Evolutionary conservation across 2,797 vertebrate species (phyloP).

Genomic region (Phoebastria nigripes): DNA sequence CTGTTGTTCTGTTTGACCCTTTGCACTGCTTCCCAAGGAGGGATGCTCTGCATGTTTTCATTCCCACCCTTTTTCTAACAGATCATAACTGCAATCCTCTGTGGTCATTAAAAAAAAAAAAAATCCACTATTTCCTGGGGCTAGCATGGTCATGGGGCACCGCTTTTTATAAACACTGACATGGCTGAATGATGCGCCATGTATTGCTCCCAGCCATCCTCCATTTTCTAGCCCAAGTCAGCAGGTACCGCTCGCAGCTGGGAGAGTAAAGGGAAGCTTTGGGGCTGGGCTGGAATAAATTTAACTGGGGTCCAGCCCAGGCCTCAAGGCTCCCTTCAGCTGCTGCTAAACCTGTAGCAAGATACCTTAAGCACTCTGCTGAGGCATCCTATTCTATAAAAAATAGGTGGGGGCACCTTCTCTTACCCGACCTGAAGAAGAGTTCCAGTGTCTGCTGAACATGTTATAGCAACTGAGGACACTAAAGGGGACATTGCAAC

Average conservation of each 20-base stretch:
- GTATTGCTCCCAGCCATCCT: background rate
- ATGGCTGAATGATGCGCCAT: background rate
- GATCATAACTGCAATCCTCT: background rate
- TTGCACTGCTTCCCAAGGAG: background rate
- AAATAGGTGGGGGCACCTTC: background rate
- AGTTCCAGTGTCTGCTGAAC: background rate
- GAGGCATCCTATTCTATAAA: background rate
- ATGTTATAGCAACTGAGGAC: background rate
- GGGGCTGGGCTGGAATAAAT: background rate
- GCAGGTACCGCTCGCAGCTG: background rate
- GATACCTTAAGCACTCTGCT: background rate
- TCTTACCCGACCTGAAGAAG: background rate
- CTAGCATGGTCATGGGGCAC: background rate
- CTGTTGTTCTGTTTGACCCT: slow-evolving; percentile 7
- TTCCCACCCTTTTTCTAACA: background rate
- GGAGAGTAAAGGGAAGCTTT: background rate
- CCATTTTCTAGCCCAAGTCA: background rate
- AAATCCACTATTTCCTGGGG: background rate
- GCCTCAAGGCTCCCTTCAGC: background rate
- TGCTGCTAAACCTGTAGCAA: background rate
- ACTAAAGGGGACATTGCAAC: background rate
- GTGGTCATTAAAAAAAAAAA: background rate
- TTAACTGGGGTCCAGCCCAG: background rate
- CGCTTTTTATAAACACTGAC: background rate
- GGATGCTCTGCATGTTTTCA: background rate